Base-by-base conservation (phyloP, 2,888 invertebrate species). In the Pollenia griseotomentosa region DNA sequence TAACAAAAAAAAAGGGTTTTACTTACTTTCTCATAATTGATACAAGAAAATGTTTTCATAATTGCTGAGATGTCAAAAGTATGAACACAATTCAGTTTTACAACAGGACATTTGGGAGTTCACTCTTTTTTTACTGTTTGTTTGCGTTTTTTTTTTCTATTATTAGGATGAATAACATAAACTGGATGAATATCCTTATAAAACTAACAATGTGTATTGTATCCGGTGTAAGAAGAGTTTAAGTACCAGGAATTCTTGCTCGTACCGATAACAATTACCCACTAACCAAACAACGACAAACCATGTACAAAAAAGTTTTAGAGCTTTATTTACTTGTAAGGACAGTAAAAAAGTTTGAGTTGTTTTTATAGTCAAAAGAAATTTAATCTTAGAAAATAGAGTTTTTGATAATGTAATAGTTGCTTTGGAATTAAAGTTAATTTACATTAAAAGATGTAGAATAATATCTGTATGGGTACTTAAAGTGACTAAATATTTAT, bases 51-150 rank as follows among this genome's bases (percentile, higher is more conserved):
- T 87, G 81, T 82, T 86, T 82, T 83, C 85, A 75, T 88, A 88
- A 88, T 88, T 88, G 88, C 88, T 83, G 40, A 85, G 83, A 88
- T 88, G 88, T 88, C 88, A 88, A 87, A 88, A 88, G 87, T 88
- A 85, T 73, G 81, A 74, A 57, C 66, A 78, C 65, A 81, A 33
- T 71, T 65, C 16, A 70, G 23, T 61, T 66, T 80, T 70, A 75
- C 70, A 81, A 85, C 84, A 87, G 84, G 87, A 87, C 87, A 78
- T 87, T 87, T 84, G 87, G 87, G 87, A 87, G 77, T 84, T 87
- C 63, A 71, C 65, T 23, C 57, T 55, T 8, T n/a, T 14, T 57
- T 70, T 12, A 14, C 79, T 48, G 10, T 19, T 53, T 46, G 12
- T 19, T 70, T 48, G 12, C 44, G 14, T 14, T 55, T 48, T 19